Percentiles rank a stretch among this genome's conserved stretches.
phyloP scores from a whole-genome alignment of 2,888 invertebrate genomes.

The Cerceris rybyensis region DNA sequence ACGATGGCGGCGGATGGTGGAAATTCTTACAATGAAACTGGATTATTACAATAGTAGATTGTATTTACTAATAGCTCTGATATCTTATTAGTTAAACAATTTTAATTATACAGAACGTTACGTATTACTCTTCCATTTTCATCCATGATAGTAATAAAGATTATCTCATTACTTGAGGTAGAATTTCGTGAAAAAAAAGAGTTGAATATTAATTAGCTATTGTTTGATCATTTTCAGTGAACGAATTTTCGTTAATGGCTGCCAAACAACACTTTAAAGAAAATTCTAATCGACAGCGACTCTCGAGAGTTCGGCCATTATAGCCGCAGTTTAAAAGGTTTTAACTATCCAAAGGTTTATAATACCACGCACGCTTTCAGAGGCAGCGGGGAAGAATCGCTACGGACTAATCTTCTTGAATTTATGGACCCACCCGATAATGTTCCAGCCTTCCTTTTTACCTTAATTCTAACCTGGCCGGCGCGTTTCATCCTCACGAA shows the following conservation, averaged over 20 bases:
- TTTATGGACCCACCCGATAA: conserved; percentile 76
- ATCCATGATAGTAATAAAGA: too few relatives aligned
- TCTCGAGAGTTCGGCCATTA: conserved; percentile 14
- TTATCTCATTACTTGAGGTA: too few relatives aligned
- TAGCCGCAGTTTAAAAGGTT: conserved; percentile 50
- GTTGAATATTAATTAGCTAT: not conserved
- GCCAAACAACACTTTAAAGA: conserved; percentile 13
- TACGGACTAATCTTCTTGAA: conserved; percentile 74
- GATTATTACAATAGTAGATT: too few relatives aligned
- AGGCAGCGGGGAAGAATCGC: conserved; percentile 59
- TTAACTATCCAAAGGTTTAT: conserved; percentile 59
- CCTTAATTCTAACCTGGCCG: conserved; percentile 71
- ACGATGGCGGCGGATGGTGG: conserved; percentile 11
- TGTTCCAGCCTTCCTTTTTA: conserved; percentile 74
- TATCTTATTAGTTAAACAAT: too few relatives aligned
- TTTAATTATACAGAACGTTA: too few relatives aligned
- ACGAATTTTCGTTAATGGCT: not conserved
- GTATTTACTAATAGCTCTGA: too few relatives aligned
- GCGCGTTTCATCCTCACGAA: conserved; percentile 60
- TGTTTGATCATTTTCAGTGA: not conserved
- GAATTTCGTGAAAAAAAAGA: too few relatives aligned
- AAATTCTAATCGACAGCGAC: conserved; percentile 40
- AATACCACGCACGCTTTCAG: conserved; percentile 29
- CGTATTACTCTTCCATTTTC: too few relatives aligned
- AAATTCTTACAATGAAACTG: not conserved